phyloP scores from a whole-genome alignment of 2,888 invertebrate species.

The Allophyes oxyacanthae region DNA sequence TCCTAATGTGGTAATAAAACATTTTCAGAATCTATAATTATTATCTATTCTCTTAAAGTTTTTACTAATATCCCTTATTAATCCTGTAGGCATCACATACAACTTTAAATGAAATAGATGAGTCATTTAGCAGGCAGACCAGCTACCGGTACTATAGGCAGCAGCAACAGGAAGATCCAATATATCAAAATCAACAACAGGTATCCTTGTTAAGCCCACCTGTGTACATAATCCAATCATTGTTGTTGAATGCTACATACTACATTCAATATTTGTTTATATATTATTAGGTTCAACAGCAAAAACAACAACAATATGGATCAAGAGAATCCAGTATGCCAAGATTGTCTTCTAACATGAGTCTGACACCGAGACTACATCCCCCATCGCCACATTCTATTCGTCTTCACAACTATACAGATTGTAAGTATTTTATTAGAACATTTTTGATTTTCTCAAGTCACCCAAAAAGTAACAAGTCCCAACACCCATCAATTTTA shows the following conservation, averaged over 20 bases:
- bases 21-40: not conserved
- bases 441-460: too few species aligned
- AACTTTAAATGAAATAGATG: conserved; percentile 84
- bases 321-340: conserved; percentile 84
- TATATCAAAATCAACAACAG: conserved; percentile 87
- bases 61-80: conserved; percentile 12
- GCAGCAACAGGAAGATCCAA: conserved; percentile 82
- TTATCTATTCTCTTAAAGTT: too few species aligned
- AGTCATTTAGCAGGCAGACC: conserved; percentile 85
- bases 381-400: conserved; percentile 82
- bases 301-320: conserved; percentile 85
- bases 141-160: conserved; percentile 82
- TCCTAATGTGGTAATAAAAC: conserved; percentile 75
- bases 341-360: conserved; percentile 81
- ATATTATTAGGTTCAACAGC: conserved; percentile 78
- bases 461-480: too few species aligned
- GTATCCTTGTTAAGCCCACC: conserved; percentile 58
- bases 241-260: too few species aligned
- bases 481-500: too few species aligned
- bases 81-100: conserved; percentile 80
- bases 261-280: too few species aligned
- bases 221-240: not conserved
- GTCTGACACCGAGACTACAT: conserved; percentile 79
- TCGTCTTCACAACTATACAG: conserved; percentile 79
- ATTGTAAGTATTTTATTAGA: conserved; percentile 72